These are phyloP conservation scores for Mechanitis mazaeus DNA, from an alignment of 2,888 invertebrate genomes.

Conservation along the genomic window DNA sequence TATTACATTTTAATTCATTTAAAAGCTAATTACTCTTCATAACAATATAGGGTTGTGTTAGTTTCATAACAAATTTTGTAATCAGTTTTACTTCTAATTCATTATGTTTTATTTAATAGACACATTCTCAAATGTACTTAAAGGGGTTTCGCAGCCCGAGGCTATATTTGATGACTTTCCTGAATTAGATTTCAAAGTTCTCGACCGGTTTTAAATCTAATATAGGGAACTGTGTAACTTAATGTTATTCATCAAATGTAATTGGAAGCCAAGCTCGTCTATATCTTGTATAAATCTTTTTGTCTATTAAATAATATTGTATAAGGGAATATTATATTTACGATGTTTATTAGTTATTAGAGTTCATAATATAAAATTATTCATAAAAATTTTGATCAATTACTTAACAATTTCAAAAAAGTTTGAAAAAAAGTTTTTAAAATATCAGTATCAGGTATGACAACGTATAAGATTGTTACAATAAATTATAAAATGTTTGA, in stretches of 20 bases:
- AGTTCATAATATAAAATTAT: too few relatives aligned
- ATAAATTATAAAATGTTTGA: too few relatives aligned
- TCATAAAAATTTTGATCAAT: too few relatives aligned
- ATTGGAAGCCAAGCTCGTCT: not conserved
- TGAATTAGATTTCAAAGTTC: slow-evolving; percentile 27
- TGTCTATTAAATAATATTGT: too few relatives aligned
- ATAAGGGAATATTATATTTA: too few relatives aligned
- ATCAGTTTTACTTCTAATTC: not conserved
- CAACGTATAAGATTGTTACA: too few relatives aligned
- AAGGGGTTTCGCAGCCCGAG: slow-evolving; percentile 23
- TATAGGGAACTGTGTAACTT: slow-evolving; percentile 3
- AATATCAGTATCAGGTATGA: too few relatives aligned
- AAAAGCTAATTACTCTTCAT: not conserved
- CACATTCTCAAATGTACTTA: slow-evolving; percentile 4
- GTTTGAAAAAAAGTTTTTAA: too few relatives aligned
- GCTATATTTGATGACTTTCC: slow-evolving; percentile 30
- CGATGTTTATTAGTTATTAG: too few relatives aligned
- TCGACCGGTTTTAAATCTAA: slow-evolving; percentile 18
- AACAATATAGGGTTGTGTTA: not conserved
- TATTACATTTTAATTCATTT: not conserved
- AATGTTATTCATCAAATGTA: slow-evolving; percentile 19
- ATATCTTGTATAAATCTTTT: not conserved
- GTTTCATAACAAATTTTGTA: slow-evolving; percentile 1
- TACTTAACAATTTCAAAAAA: too few relatives aligned
- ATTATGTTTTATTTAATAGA: slow-evolving; percentile 4